These are phyloP conservation scores for Aplysina aerophoba DNA, from an alignment of 37 sponge, comb jelly and placozoan genomes.

Conservation along the genomic window DNA sequence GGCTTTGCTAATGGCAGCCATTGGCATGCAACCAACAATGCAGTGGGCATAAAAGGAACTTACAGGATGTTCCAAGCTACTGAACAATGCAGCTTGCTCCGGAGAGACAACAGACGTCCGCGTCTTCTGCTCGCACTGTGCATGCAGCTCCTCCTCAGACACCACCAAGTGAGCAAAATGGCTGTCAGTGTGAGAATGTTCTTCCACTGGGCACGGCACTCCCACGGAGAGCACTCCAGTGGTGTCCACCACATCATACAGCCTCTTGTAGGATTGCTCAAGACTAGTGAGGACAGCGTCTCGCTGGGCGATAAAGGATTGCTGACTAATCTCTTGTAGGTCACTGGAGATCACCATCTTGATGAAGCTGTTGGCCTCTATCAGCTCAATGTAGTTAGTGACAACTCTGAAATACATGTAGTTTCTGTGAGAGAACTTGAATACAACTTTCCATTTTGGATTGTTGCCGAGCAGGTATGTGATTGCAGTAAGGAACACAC, in stretches of 20 bases:
- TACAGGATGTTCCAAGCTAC: no score
- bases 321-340: background rate
- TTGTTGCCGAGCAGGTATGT: background rate
- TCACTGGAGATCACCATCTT: conserved; percentile 2
- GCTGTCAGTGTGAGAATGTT: background rate
- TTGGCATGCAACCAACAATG: no score
- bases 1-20: no score
- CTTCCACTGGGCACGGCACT: background rate
- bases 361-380: conserved; percentile 11
- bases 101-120: no score
- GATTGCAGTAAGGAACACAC: background rate
- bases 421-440: background rate
- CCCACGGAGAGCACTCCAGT: background rate
- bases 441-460: background rate
- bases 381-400: background rate
- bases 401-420: background rate
- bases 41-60: no score
- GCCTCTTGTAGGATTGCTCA: background rate
- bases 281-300: background rate
- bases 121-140: no score
- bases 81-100: no score
- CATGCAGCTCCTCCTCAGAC: background rate
- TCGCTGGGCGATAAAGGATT: background rate
- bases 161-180: background rate
- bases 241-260: conserved; percentile 12